Conservation (phyloP, 2,113 vertebrate genomes). For the Buteo buteo region DNA sequence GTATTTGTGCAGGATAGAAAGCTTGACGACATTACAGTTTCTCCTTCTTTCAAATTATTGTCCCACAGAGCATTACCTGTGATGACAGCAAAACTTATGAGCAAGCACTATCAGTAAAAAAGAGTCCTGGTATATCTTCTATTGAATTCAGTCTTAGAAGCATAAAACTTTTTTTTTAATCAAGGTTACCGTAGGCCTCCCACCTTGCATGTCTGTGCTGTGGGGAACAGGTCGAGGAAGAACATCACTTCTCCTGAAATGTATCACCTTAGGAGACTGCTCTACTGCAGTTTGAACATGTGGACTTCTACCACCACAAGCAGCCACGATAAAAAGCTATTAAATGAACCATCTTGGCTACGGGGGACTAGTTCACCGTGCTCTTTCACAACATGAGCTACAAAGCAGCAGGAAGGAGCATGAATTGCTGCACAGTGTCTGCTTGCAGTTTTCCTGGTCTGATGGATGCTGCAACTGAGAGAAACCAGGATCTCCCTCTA, state of each 20-base stretch:
- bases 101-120: neutral
- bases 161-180: neutral
- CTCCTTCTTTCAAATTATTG: neutral
- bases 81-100: neutral
- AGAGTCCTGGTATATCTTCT: neutral
- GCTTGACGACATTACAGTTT: neutral
- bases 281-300: neutral
- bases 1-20: neutral
- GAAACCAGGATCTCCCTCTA: neutral
- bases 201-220: neutral
- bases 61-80: neutral
- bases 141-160: neutral
- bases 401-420: neutral
- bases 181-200: neutral
- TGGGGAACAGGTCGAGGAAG: neutral
- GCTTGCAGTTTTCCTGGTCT: neutral
- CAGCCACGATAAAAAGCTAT: neutral
- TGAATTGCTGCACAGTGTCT: rapidly evolving
- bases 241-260: neutral
- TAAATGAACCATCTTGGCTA: neutral
- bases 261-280: neutral
- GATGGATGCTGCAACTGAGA: neutral
- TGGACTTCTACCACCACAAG: neutral
- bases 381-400: neutral
- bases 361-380: neutral